Evolutionary conservation across 2,888 invertebrate genomes (phyloP), one percentile per base, ranked within the genome.

Genomic region (Aporophyla nigra): DNA sequence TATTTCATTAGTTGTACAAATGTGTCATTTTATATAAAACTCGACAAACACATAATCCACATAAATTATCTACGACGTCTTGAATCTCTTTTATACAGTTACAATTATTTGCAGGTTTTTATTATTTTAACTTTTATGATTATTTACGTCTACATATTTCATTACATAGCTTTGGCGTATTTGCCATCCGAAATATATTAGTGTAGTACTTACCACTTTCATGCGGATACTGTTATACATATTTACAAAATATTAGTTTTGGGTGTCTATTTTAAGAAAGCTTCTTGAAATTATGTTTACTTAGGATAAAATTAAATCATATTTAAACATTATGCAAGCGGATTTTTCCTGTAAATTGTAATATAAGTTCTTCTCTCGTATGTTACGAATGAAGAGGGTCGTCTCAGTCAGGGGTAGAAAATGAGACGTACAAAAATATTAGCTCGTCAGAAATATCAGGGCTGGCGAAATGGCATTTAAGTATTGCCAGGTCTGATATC

Each of bases 11-110:
- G 84, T 89, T 87, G 85, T 81, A 90, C 91, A 92, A 92, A 92
- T 90, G 92, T 93, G 94, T 92, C 93, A 92, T 90, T 90, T 86
- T 82, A 80, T 88, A 88, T 88, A 81, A 91, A 92, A 91, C 85
- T 89, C 82, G 80, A 85, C 85, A 87, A 66, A 88, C 87, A 88
- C 33, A 14, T 71, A 75, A 68, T 78, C 78, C 89, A 80, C 87
- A 87, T 83, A 77, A 88, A 90, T 90, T 91, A 92, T 86, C 87
- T 87, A 79, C 85, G 91, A 90, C 90, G 90, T 82, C 80, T 89
- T 86, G 76, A 89, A 88, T 90, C 88, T 87, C 79, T 82, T 87
- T 86, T 84, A 89, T 83, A 85, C 71, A 71, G 73, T 74, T 86
- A 84, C 80, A 80, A 86, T 87, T 85, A 83, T 89, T 87, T 86